Conservation (phyloP, 1,140 invertebrate species). For the Pseudomyrmex pallidus region DNA sequence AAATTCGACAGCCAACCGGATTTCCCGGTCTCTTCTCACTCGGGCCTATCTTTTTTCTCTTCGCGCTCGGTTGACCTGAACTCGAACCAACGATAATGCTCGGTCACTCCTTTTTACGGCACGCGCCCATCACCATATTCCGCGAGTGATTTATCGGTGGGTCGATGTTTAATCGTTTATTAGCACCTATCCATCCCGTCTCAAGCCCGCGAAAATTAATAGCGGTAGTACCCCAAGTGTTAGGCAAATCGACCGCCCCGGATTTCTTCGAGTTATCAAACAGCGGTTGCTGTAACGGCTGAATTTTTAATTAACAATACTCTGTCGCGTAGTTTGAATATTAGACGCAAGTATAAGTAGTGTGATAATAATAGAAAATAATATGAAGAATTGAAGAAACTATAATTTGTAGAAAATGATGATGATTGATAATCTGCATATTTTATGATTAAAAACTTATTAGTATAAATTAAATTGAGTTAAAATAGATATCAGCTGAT, state of each 20-base stretch:
- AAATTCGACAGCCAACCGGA: constrained; percentile 70
- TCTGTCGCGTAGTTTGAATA: constrained; percentile 44
- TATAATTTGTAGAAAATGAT: background rate
- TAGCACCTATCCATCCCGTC: constrained; percentile 60
- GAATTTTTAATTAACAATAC: constrained; percentile 44
- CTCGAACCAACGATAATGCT: constrained; percentile 75
- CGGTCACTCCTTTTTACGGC: constrained; percentile 82
- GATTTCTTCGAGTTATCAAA: constrained; percentile 40
- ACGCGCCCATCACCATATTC: constrained; percentile 75
- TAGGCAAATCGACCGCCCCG: background rate
- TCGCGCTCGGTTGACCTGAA: constrained; percentile 75
- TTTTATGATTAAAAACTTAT: background rate
- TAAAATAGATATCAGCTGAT: background rate
- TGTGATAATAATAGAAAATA: constrained; percentile 35
- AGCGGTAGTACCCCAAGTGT: constrained; percentile 12
- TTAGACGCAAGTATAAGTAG: constrained; percentile 45
- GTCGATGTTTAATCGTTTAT: constrained; percentile 73
- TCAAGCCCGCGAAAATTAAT: constrained; percentile 54
- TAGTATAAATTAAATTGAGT: background rate
- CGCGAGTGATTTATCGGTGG: constrained; percentile 79
- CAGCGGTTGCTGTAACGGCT: constrained; percentile 26
- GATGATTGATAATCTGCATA: background rate
- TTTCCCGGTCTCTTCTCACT: constrained; percentile 5
- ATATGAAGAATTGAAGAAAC: constrained; percentile 1
- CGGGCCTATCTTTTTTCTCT: constrained; percentile 5